Percentiles rank a stretch among this genome's conserved stretches.
phyloP scores from a whole-genome alignment of 2,797 vertebrate genomes.

The Limnodromus scolopaceus region DNA sequence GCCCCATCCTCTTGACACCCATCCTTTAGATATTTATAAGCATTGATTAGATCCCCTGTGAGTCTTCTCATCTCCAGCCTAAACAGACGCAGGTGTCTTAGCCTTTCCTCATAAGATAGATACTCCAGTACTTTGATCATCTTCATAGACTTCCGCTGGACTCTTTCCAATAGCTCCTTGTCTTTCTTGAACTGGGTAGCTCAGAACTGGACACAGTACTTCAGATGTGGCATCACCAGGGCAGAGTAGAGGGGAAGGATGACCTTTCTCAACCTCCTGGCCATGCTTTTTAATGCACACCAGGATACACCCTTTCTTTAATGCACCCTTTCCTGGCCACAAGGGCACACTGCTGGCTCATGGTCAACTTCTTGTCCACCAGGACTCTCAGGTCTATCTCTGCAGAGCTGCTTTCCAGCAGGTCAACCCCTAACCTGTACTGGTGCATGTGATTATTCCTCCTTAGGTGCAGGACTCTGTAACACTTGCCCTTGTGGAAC shows the following conservation, averaged over 20 bases:
- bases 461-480: not conserved
- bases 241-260: not conserved
- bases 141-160: not conserved
- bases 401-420: not conserved
- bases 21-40: not conserved
- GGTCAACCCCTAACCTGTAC: not conserved
- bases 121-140: not conserved
- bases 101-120: not conserved
- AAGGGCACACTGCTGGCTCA: not conserved
- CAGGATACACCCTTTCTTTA: not conserved
- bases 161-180: not conserved
- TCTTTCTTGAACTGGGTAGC: not conserved
- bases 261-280: not conserved
- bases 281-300: not conserved
- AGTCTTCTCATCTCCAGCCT: not conserved
- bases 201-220: not conserved
- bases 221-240: not conserved
- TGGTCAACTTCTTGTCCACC: not conserved
- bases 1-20: not conserved
- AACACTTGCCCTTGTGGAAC: not conserved
- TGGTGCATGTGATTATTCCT: not conserved
- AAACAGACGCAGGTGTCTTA: not conserved
- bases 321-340: not conserved
- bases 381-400: not conserved
- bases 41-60: not conserved